Evolutionary conservation across 2,113 vertebrate species (phyloP).

Genomic region (Podarcis cretensis): DNA sequence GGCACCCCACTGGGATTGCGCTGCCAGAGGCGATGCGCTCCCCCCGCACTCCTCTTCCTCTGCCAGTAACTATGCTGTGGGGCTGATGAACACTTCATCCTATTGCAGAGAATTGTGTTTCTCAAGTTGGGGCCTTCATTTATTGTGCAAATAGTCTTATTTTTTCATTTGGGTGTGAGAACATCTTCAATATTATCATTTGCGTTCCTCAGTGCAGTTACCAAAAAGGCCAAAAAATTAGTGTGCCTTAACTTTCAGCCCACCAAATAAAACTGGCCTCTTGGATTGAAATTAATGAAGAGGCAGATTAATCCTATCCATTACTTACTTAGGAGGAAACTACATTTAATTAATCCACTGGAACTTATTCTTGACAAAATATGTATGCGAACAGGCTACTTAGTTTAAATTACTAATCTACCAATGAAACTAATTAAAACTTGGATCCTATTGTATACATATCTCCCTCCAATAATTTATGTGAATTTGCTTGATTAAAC

Average conservation of each 20-base stretch:
- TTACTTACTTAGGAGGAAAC: neutral
- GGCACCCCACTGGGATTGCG: too few species aligned
- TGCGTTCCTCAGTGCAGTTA: neutral
- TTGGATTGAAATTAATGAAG: neutral
- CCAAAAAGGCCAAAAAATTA: neutral
- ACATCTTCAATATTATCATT: neutral
- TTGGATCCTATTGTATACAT: neutral
- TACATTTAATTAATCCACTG: neutral
- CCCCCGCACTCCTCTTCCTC: too few species aligned
- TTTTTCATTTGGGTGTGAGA: neutral
- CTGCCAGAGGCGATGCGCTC: too few species aligned
- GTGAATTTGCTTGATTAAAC: neutral
- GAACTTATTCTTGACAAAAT: neutral
- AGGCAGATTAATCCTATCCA: neutral
- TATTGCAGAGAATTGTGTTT: too few species aligned
- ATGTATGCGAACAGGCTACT: neutral
- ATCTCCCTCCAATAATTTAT: neutral
- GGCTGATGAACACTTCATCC: too few species aligned
- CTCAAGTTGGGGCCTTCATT: too few species aligned
- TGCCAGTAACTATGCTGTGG: too few species aligned
- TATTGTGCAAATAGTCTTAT: neutral
- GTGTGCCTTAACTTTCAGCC: neutral
- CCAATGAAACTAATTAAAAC: neutral
- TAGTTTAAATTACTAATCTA: neutral
- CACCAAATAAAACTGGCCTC: neutral